Percentiles rank a stretch among this genome's conserved stretches.
These are phyloP conservation scores for Drosophila tsacasi DNA, from an alignment of 1,140 invertebrate genomes.

Conservation along the genomic window DNA sequence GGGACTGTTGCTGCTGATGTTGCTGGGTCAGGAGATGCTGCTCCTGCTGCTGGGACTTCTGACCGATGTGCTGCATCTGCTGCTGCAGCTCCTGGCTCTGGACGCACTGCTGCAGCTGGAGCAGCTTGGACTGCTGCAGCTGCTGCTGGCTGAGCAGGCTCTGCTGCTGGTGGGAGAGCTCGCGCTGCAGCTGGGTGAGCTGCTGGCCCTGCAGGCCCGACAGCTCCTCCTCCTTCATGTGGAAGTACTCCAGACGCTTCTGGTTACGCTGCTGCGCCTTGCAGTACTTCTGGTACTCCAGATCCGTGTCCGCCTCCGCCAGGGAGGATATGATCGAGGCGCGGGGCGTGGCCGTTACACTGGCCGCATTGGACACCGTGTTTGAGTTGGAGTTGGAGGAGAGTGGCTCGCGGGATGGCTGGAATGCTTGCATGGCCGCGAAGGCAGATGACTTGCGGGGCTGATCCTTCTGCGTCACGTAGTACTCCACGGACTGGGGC, in stretches of 20 bases:
- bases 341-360: slow-evolving; percentile 55
- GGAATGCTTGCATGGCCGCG: slow-evolving; percentile 84
- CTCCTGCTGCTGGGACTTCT: slow-evolving; percentile 33
- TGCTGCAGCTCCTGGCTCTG: slow-evolving; percentile 35
- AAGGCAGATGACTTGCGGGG: slow-evolving; percentile 75
- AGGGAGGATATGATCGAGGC: slow-evolving; percentile 59
- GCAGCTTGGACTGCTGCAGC: slow-evolving; percentile 33
- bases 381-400: slow-evolving; percentile 46
- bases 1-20: slow-evolving; percentile 40
- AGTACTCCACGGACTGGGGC: slow-evolving; percentile 64
- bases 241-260: slow-evolving; percentile 74
- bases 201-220: slow-evolving; percentile 27
- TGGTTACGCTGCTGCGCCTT: slow-evolving; percentile 81
- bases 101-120: slow-evolving; percentile 36
- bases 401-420: slow-evolving; percentile 78
- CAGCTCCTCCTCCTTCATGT: slow-evolving; percentile 80
- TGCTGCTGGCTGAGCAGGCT: slow-evolving; percentile 39
- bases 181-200: slow-evolving; percentile 34
- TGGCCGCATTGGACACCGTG: slow-evolving; percentile 25
- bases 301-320: slow-evolving; percentile 54
- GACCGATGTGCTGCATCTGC: slow-evolving; percentile 26
- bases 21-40: slow-evolving; percentile 8
- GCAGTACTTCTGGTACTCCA: slow-evolving; percentile 73
- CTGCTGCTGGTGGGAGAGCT: slow-evolving; percentile 19
- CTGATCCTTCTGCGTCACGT: slow-evolving; percentile 48